Conservation (phyloP, 2,888 invertebrate species). For the Pteria penguin region DNA sequence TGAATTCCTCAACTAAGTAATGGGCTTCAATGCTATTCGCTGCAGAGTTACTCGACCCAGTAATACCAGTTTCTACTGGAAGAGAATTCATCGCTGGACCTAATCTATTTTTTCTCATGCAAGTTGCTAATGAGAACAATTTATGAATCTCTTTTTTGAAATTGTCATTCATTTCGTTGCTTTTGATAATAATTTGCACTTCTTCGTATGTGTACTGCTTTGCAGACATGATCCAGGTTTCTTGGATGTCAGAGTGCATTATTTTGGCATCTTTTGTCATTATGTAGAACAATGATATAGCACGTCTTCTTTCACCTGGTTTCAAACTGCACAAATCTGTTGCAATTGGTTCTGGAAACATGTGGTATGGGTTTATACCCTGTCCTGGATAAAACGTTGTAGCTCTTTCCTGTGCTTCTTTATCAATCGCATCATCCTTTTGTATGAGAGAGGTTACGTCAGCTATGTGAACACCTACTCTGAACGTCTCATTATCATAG, state of each 20-base stretch:
- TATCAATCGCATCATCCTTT: constrained; percentile 48
- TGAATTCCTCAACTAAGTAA: constrained; percentile 50
- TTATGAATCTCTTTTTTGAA: constrained; percentile 13
- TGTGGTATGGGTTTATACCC: constrained; percentile 43
- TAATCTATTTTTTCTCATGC: constrained; percentile 38
- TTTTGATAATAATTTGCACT: constrained; percentile 53
- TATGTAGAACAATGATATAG: constrained; percentile 60
- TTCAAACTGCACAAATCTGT: constrained; percentile 57
- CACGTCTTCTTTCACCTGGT: constrained; percentile 50
- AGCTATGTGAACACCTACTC: constrained; percentile 55
- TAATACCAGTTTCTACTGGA: constrained; percentile 23
- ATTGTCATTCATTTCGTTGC: background rate
- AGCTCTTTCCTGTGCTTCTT: constrained; percentile 49
- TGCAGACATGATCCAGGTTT: constrained; percentile 50
- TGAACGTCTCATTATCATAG: constrained; percentile 17
- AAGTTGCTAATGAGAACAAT: constrained; percentile 36
- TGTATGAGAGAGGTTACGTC: constrained; percentile 50
- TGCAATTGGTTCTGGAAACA: constrained; percentile 66
- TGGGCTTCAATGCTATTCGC: constrained; percentile 42
- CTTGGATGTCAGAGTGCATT: constrained; percentile 23
- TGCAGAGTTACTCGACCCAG: constrained; percentile 5
- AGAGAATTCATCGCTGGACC: constrained; percentile 36
- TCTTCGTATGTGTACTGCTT: constrained; percentile 55
- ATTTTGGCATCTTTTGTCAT: constrained; percentile 46
- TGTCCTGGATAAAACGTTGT: constrained; percentile 49